Evolutionary conservation across 2,113 vertebrate species (phyloP).

Genomic region (Microtus ochrogaster): DNA sequence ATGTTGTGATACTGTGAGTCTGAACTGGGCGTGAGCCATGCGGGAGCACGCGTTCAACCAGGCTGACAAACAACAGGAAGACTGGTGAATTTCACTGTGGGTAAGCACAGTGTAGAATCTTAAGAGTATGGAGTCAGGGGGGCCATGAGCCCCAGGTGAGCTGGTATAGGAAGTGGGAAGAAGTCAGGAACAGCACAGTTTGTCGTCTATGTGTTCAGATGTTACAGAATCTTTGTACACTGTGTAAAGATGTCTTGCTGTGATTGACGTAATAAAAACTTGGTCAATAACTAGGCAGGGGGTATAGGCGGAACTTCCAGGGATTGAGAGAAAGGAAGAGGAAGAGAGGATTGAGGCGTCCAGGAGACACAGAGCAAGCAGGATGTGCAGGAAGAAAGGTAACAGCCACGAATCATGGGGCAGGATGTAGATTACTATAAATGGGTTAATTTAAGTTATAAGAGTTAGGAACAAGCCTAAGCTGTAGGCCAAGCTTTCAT

Average conservation of each 20-base stretch:
- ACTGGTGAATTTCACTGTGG: background rate
- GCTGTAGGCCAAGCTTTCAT: background rate
- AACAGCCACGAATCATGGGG: accelerated
- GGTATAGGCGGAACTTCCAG: background rate
- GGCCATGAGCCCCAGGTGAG: background rate
- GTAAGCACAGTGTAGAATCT: background rate
- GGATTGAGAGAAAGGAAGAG: background rate
- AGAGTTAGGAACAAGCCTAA: background rate
- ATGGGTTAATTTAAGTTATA: background rate
- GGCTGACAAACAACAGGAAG: background rate
- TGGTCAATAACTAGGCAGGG: background rate
- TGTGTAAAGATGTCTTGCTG: background rate
- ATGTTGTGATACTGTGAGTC: background rate
- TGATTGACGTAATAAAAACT: background rate
- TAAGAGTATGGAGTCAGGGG: background rate
- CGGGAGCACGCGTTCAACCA: background rate
- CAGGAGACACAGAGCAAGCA: background rate
- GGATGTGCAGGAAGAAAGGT: background rate
- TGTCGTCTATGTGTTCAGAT: accelerated
- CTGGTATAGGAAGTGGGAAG: background rate
- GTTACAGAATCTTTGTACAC: background rate
- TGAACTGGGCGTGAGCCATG: background rate
- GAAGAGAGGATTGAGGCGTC: background rate
- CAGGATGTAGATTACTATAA: background rate
- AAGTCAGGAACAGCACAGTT: background rate